These are phyloP conservation scores for Salvelinus alpinus DNA, from an alignment of 2,113 vertebrate genomes.

Conservation along the genomic window DNA sequence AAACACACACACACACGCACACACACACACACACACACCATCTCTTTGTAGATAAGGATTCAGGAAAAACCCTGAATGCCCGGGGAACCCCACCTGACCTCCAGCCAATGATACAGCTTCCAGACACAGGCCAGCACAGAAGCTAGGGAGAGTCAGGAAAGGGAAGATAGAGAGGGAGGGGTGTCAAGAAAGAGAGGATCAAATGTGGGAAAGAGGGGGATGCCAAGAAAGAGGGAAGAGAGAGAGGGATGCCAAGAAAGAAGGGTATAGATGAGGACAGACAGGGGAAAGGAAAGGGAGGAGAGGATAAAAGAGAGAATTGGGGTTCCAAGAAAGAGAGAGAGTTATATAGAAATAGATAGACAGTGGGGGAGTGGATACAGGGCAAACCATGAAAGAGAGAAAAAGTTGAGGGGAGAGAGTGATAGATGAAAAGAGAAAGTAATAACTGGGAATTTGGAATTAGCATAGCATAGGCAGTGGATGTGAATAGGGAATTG, in stretches of 20 bases:
- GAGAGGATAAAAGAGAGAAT: constrained; percentile 12
- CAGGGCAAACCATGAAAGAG: neutral
- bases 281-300: neutral
- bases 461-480: too few relatives aligned
- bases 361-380: neutral
- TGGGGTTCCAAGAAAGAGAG: constrained; percentile 27
- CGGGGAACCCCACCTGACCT: constrained; percentile 58
- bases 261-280: neutral
- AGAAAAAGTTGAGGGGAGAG: constrained; percentile 9
- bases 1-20: constrained; percentile 4
- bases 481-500: too few relatives aligned
- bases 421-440: neutral
- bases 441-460: too few relatives aligned
- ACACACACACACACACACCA: constrained; percentile 10
- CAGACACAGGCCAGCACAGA: constrained; percentile 13
- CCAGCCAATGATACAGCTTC: constrained; percentile 52
- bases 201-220: neutral
- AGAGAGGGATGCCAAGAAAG: neutral
- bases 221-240: constrained; percentile 4
- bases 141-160: constrained; percentile 22
- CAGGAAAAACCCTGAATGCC: constrained; percentile 36
- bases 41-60: neutral
- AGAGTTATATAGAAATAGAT: neutral
- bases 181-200: constrained; percentile 18
- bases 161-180: constrained; percentile 36